Base-by-base conservation (phyloP, 1,140 invertebrate species). In the Drosophila suzukii region DNA sequence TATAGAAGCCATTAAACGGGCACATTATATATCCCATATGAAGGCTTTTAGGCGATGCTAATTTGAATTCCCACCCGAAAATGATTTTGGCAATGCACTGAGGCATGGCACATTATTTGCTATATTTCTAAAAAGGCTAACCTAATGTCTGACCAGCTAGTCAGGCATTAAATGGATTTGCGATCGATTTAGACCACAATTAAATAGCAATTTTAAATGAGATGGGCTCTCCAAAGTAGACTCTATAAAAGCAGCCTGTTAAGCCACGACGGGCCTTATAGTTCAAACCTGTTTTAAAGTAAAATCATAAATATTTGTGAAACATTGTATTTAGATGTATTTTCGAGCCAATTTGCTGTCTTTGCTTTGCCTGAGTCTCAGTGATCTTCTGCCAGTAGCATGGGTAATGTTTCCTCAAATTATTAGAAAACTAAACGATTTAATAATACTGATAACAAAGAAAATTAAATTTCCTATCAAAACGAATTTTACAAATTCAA, bases 361-460 rank as follows among this genome's bases (percentile, higher is more conserved):
- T 38, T 38, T 68, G 36, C 50, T 89, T 67, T 50, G 61, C 44
- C 59, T 88, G 32, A 44, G 39, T 30, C 36, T 89, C 17, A 71
- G 57, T 57, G 41, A 70, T 50, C 34, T 75, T 8, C 17, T 60
- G 15, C 78, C 72, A 15, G 11, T 41, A 10, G 53, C 63, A 51
- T 83, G 76, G 83, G 83, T 88, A 83, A 72, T 11, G 7, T 38
- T 20, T n/a, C n/a, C n/a, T n/a, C n/a, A n/a, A n/a, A n/a, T n/a
- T n/a, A n/a, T n/a, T n/a, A n/a, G n/a, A n/a, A n/a, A n/a, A n/a
- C n/a, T n/a, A n/a, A n/a, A n/a, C n/a, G n/a, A n/a, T n/a, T n/a
- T n/a, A n/a, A n/a, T n/a, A n/a, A n/a, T n/a, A n/a, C n/a, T n/a
- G n/a, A n/a, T n/a, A n/a, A n/a, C n/a, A n/a, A n/a, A n/a, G n/a